A percentile compares a stretch with the other conserved stretches of the same genome.
Conservation (phyloP, 2,113 vertebrate species). For the Felis catus region F.catus_Fca126_mat1.0 CM031414.1:136289001-136289500, state of each 20-base stretch:
- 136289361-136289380: background rate
- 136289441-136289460: background rate
- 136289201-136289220: background rate
- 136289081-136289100: background rate
- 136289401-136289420: accelerated
- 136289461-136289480: background rate
- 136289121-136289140: background rate
- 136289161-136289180: no score
- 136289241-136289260: background rate
- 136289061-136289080: accelerated
- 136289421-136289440: background rate
- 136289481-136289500: background rate
- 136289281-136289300: background rate
- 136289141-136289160: no score
- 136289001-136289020: no score
- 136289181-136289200: accelerated
- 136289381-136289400: background rate
- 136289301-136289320: background rate
- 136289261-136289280: background rate
- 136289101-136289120: accelerated
- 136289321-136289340: background rate
- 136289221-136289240: background rate
- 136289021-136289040: background rate
- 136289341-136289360: background rate
- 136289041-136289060: accelerated